Base-by-base conservation (phyloP, 2,113 vertebrate genomes). In the Paracanthobrama guichenoti region DNA sequence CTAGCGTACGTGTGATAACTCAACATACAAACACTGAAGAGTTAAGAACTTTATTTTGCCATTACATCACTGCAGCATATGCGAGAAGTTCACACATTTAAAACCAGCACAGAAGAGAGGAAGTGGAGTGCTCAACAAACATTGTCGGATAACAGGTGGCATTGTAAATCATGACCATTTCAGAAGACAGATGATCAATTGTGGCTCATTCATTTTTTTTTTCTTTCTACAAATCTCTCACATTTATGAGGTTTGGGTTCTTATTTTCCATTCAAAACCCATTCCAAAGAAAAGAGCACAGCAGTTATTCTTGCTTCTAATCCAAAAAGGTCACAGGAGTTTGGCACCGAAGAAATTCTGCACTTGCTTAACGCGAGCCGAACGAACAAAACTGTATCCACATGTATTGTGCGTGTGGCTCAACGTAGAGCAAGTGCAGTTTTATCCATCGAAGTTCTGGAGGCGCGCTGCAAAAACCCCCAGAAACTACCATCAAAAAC, bases 301-400 rank as follows among this genome's bases (percentile, higher is more conserved):
- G 66, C 35, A 24, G 35, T 59, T 44, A 8, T 10, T 10, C 2
- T 9, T 42, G 53, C 11, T 46, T 62, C 3, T 1, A 4, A 13
- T 81, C 62, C 79, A 67, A 10, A 50, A 35, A 69, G 6, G 74
- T 10, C 22, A 6, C 2, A 9, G 10, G n/a, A 28, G 59, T 66
- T 18, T 13, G 22, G 50, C 1, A 55, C 4, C 1, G 97, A 87
- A 90, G 97, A 92, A 55, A 89, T 93, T 92, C 97, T 96, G 94
- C 96, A 96, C 96, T 96, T 96, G 97, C 98, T 88, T 99, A 98
- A 99, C 97, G 98, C 98, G 98, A 99, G 98, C 98, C 98, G 97
- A 99, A 99, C 98, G 98, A 99, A 99, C 98, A 99, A 99, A 99
- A 98, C 98, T 92, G 95, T 94, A 93, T 95, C 95, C 94, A 96